Base-by-base conservation (phyloP, 2,888 invertebrate species). In the Esperia sulphurella region DNA sequence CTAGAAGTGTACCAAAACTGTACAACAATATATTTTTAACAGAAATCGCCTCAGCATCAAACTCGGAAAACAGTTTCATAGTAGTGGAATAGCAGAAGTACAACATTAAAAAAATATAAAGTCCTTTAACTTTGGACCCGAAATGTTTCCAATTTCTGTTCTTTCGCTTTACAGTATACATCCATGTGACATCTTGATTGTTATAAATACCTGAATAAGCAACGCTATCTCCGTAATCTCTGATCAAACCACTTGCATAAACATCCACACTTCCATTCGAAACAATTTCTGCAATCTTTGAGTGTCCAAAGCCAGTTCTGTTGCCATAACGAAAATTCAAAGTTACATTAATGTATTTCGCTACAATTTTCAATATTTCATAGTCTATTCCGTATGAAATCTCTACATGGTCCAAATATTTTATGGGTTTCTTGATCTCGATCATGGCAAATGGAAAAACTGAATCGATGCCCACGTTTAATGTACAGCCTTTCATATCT, bases 141-240 rank as follows among this genome's bases (percentile, higher is more conserved):
- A 86, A 59, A 43, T 68, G 73, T 38, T 69, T 52, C 85, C 83
- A 87, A 9, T 79, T 74, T 51, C 70, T 67, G 0, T 59, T 55
- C 0, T 52, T 52, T 57, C 85, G 65, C 49, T 79, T 68, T 0
- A 67, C 76, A 6, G 68, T 53, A 41, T 85, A 87, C 0, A 75
- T 60, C 84, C 84, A 87, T 39, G 71, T 53, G 1, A 80, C 51
- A 0, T 61, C 57, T 59, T 85, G 83, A 14, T 67, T 62, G 0
- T 62, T 61, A 48, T 87, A 86, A 1, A 74, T 48, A 0, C 86
- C 86, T 1, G 85, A 83, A 52, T 86, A 88, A 3, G 64, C 70
- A 0, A 86, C 75, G 0, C 49, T 2, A 12, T 80, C 68, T 7
- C 79, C 82, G 37, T 74, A 84, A 3, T 77, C 54, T 49, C 78